Conservation (phyloP, 2,888 invertebrate genomes). For the Hypercompe scribonia region DNA sequence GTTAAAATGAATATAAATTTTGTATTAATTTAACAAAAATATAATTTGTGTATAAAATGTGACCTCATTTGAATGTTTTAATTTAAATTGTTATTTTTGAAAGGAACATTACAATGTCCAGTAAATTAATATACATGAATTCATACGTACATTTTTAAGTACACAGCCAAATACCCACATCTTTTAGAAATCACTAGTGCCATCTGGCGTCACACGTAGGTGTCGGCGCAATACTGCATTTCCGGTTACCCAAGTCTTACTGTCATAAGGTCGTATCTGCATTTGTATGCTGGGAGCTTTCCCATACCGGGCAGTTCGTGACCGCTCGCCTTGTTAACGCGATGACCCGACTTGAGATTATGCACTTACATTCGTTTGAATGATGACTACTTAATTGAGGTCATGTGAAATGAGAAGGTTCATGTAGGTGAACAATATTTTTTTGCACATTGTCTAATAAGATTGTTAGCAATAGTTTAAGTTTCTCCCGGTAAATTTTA, state of each 20-base stretch:
- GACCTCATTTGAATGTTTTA: neutral
- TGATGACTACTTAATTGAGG: constrained; percentile 84
- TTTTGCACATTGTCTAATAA: constrained; percentile 55
- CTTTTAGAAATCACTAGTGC: constrained; percentile 44
- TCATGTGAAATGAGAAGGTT: constrained; percentile 60
- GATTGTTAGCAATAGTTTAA: constrained; percentile 5
- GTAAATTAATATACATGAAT: neutral
- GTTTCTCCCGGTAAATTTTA: neutral
- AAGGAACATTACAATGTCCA: neutral
- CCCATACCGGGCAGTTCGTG: constrained; percentile 84
- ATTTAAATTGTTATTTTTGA: neutral
- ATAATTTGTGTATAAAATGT: neutral
- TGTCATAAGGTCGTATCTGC: constrained; percentile 74
- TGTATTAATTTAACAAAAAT: no score
- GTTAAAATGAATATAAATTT: neutral
- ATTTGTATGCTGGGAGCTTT: constrained; percentile 84
- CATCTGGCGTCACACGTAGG: constrained; percentile 54
- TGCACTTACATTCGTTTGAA: constrained; percentile 83
- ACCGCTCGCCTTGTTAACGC: constrained; percentile 83
- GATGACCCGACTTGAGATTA: constrained; percentile 82
- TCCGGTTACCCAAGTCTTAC: constrained; percentile 54
- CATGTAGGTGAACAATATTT: constrained; percentile 56
- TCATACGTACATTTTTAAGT: neutral
- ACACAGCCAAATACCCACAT: constrained; percentile 30
- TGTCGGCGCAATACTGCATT: constrained; percentile 59